Evolutionary conservation across 2,797 vertebrate species (phyloP).

Genomic region (Emys orbicularis): DNA sequence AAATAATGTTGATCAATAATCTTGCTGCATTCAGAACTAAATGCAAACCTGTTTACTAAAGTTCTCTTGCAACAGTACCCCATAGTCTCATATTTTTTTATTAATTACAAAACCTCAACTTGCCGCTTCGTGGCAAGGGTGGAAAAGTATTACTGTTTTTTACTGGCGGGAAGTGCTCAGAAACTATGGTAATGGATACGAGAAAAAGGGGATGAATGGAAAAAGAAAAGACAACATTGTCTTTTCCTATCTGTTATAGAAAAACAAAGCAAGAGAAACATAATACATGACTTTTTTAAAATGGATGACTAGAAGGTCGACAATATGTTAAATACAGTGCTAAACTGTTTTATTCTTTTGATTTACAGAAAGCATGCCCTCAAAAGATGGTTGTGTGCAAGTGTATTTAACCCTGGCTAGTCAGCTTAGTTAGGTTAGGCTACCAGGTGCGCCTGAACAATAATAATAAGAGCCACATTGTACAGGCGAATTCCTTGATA

Average conservation of each 20-base stretch:
- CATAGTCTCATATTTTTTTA: neutral
- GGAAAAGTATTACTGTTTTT: neutral
- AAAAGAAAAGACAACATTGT: neutral
- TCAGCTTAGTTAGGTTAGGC: neutral
- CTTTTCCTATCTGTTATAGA: neutral
- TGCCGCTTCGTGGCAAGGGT: neutral
- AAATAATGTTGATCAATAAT: fast-evolving
- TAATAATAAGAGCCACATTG: neutral
- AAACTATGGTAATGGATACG: neutral
- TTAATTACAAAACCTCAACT: neutral
- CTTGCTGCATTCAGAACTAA: fast-evolving
- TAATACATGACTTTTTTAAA: neutral
- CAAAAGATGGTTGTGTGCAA: neutral
- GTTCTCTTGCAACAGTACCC: neutral
- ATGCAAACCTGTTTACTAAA: neutral
- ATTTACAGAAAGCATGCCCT: neutral
- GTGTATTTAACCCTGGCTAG: fast-evolving
- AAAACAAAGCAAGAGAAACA: neutral
- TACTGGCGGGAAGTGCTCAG: neutral
- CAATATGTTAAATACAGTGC: neutral
- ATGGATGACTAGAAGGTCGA: neutral
- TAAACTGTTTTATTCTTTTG: neutral
- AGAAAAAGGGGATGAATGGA: neutral
- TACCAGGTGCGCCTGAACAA: neutral
- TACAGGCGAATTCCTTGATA: fast-evolving